Conservation (phyloP, 2,888 invertebrate species). For the Sabatieria punctata region DNA sequence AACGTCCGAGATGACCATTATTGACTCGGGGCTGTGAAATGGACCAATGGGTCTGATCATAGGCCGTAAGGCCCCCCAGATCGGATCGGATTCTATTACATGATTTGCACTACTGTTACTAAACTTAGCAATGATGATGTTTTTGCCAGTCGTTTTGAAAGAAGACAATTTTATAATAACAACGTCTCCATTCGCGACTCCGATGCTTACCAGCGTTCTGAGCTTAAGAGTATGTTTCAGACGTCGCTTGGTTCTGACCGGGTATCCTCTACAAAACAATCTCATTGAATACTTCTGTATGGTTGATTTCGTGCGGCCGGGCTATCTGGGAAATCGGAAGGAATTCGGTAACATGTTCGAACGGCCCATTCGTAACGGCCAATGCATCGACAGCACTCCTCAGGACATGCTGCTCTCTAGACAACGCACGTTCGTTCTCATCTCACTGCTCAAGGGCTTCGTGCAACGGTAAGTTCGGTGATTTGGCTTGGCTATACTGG, state of each 20-base stretch:
- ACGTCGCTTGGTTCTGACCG: slow-evolving; percentile 82
- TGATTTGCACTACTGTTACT: too few relatives aligned
- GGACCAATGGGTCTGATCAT: too few relatives aligned
- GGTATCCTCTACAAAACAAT: slow-evolving; percentile 95
- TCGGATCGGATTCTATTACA: too few relatives aligned
- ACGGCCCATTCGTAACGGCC: slow-evolving; percentile 91
- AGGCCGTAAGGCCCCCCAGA: too few relatives aligned
- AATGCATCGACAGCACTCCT: slow-evolving; percentile 88
- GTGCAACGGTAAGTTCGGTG: slow-evolving; percentile 55
- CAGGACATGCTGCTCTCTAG: slow-evolving; percentile 83
- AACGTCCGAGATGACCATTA: too few relatives aligned
- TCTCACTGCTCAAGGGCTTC: slow-evolving; percentile 80
- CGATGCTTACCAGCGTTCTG: too few relatives aligned
- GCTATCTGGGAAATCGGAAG: slow-evolving; percentile 84
- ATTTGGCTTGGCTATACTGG: too few relatives aligned
- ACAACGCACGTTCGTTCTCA: slow-evolving; percentile 83
- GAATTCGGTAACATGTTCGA: slow-evolving; percentile 99
- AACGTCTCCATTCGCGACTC: too few relatives aligned
- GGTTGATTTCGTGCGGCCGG: slow-evolving; percentile 79
- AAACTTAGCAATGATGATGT: too few relatives aligned
- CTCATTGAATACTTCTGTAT: slow-evolving; percentile 46
- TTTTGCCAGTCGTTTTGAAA: too few relatives aligned
- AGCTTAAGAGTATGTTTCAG: slow-evolving; percentile 33
- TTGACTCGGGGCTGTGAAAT: too few relatives aligned
- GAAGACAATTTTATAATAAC: too few relatives aligned